Conservation (phyloP, 2,888 invertebrate genomes). For the Trilocha varians region DNA sequence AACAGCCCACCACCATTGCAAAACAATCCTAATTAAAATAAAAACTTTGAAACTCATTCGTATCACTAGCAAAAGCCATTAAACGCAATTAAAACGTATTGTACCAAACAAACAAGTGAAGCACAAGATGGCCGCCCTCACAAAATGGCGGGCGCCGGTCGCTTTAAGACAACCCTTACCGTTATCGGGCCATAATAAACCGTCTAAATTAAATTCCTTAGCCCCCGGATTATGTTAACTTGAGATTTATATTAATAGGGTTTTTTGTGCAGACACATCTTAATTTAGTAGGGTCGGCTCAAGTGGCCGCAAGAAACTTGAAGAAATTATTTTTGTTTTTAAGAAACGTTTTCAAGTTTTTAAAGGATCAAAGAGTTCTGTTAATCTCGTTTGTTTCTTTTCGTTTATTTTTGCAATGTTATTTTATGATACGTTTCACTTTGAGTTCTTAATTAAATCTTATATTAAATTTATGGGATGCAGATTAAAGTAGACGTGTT, state of each 20-base stretch:
- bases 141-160: constrained; percentile 14
- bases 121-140: constrained; percentile 14
- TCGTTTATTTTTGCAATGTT: background rate
- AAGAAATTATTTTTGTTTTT: background rate
- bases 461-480: too few species aligned
- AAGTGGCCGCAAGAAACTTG: background rate
- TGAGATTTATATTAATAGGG: constrained; percentile 1
- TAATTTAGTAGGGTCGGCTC: background rate
- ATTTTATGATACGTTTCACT: background rate
- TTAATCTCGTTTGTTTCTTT: background rate
- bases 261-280: background rate
- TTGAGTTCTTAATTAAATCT: too few species aligned
- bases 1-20: too few species aligned
- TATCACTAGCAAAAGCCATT: too few species aligned
- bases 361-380: background rate
- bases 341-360: background rate
- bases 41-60: too few species aligned
- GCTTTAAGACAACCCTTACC: constrained; percentile 12
- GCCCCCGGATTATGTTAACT: constrained; percentile 17
- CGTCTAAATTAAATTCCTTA: constrained; percentile 25
- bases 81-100: too few species aligned
- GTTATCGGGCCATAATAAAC: constrained; percentile 23
- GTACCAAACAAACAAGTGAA: too few species aligned
- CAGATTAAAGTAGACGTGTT: too few species aligned
- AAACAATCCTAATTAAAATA: too few species aligned